These are phyloP conservation scores for Dufourea novaeangliae DNA, from an alignment of 1,140 invertebrate genomes.

Conservation along the genomic window DNA sequence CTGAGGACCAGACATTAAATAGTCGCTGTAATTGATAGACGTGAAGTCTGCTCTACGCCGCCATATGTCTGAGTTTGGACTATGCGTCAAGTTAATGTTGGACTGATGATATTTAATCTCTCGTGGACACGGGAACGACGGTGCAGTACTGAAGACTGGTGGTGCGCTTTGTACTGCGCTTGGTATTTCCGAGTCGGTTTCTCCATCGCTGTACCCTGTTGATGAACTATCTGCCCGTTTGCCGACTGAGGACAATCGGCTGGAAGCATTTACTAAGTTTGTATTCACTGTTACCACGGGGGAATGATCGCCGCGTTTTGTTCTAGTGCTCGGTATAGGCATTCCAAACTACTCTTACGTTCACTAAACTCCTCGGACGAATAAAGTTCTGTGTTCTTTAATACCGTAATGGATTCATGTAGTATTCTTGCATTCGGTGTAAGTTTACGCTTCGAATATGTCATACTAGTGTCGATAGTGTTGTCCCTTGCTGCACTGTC, in stretches of 20 bases:
- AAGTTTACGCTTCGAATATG: slow-evolving; percentile 83
- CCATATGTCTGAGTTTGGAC: slow-evolving; percentile 78
- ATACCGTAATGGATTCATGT: slow-evolving; percentile 69
- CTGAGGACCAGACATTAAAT: slow-evolving; percentile 68
- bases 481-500: slow-evolving; percentile 82
- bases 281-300: slow-evolving; percentile 60
- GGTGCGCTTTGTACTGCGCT: slow-evolving; percentile 78
- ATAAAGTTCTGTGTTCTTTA: slow-evolving; percentile 71
- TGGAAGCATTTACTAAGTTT: slow-evolving; percentile 64
- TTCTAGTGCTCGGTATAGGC: slow-evolving; percentile 75
- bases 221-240: slow-evolving; percentile 78
- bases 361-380: slow-evolving; percentile 72
- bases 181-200: slow-evolving; percentile 79
- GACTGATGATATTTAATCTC: slow-evolving; percentile 70
- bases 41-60: slow-evolving; percentile 67
- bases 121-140: slow-evolving; percentile 69
- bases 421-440: slow-evolving; percentile 80
- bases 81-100: slow-evolving; percentile 66
- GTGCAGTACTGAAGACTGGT: slow-evolving; percentile 74
- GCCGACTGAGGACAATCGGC: slow-evolving; percentile 67
- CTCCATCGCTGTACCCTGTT: slow-evolving; percentile 82
- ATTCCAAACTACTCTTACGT: slow-evolving; percentile 83
- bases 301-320: slow-evolving; percentile 75
- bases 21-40: slow-evolving; percentile 66
- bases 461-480: slow-evolving; percentile 76